Base-by-base conservation (phyloP, 2,797 vertebrate species). In the Carduelis carduelis region DNA sequence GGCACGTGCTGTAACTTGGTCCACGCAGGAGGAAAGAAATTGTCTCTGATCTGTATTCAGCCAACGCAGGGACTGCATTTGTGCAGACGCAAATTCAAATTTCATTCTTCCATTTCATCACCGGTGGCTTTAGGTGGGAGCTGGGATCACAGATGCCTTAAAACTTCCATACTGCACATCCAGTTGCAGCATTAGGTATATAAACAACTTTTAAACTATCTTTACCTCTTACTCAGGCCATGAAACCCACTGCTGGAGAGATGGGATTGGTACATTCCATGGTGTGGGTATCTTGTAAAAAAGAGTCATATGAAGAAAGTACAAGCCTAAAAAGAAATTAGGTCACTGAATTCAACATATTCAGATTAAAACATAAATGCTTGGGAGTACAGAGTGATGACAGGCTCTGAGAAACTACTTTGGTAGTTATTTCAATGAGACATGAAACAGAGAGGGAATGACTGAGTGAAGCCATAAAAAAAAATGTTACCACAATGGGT, bases 241-340 rank as follows among this genome's bases (percentile, higher is more conserved):
- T 35, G 64, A 69, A 82, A 20, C 63, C 28, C 34, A n/a, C 16
- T 41, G 57, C 57, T 50, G 39, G 30, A 71, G 89, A 83, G 43
- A 68, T 64, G 74, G 11, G 41, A 59, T 0, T 59, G 82, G 92
- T 89, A 34, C 69, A 86, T 89, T 92, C 84, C 75, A 4, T 37
- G 8, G 23, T 50, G 21, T 63, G 27, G 5, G 14, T 30, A 44
- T 74, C 30, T 79, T 53, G 22, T 41, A 2, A 44, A 69, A 85
- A 80, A n/a, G 39, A 94, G 84, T 95, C 92, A 93, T 92, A 87
- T 46, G 79, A 83, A 60, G 81, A 95, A 94, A 83, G 26, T 16
- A 59, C 24, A 68, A 46, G 9, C 69, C 57, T 83, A 53, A 91
- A 95, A 85, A 77, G 50, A 93, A 95, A 85, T 57, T 39, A 92